A percentile compares a stretch with the other conserved stretches of the same genome.
These are phyloP conservation scores for Lytechinus variegatus DNA, from an alignment of 35 echinoderm and acorn worm genomes.

Conservation along the genomic window DNA sequence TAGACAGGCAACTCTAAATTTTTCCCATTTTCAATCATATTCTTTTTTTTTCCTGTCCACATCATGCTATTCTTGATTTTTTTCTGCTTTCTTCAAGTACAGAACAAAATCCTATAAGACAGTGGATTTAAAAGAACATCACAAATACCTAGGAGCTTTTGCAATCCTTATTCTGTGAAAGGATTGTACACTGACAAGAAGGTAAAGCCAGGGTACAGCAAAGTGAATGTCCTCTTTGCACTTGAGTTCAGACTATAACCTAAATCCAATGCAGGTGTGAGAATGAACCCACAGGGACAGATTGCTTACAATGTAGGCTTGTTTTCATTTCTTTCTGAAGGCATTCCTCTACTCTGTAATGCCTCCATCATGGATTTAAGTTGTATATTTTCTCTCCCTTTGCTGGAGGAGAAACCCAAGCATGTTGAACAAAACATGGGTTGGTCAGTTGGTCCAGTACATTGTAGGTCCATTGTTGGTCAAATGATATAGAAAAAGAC, in stretches of 20 bases:
- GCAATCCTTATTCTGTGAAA: not conserved
- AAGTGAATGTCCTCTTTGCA: not conserved
- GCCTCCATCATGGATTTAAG: not conserved
- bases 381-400: not conserved
- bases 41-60: no score
- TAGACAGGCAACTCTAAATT: no score
- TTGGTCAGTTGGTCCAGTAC: not conserved
- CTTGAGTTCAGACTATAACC: not conserved
- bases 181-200: not conserved
- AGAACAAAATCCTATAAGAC: no score
- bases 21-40: no score
- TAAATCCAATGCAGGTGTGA: slow-evolving; percentile 2
- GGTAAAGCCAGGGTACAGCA: not conserved
- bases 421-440: not conserved
- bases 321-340: not conserved
- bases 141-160: not conserved
- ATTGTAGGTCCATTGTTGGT: no score
- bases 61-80: no score
- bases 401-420: not conserved
- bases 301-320: not conserved
- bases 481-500: no score
- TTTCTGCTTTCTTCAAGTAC: no score
- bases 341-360: not conserved
- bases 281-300: not conserved
- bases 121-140: not conserved